Evolutionary conservation across 2,797 vertebrate genomes (phyloP).

Genomic region (Sarcophilus harrisii): DNA sequence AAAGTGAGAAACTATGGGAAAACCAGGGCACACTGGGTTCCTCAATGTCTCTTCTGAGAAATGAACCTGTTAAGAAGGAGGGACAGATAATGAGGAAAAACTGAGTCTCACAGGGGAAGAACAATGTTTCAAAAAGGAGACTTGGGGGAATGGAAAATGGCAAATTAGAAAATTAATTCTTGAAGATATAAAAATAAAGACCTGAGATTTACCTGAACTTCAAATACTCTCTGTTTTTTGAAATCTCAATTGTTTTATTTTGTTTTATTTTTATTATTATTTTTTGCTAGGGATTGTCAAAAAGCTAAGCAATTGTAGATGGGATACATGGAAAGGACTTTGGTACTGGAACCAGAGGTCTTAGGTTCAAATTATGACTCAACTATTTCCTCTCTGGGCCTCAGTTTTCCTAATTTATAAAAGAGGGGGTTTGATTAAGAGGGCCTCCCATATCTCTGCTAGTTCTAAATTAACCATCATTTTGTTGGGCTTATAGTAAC

Average conservation of each 20-base stretch:
- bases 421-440: background rate
- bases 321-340: rapidly evolving
- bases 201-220: conserved; percentile 73
- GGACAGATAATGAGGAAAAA: conserved; percentile 74
- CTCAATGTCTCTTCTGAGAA: conserved; percentile 69
- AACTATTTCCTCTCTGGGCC: background rate
- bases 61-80: conserved; percentile 64
- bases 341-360: background rate
- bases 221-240: conserved; percentile 70
- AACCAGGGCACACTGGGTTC: conserved; percentile 38
- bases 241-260: conserved; percentile 30
- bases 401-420: background rate
- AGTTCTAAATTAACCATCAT: background rate
- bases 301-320: background rate
- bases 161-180: conserved; percentile 76
- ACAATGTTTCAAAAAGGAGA: conserved; percentile 73
- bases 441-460: background rate
- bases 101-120: conserved; percentile 46
- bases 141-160: conserved; percentile 71
- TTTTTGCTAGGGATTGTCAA: conserved; percentile 49
- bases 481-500: background rate
- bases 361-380: background rate
- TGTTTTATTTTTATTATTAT: background rate
- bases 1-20: background rate
- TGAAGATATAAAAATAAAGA: conserved; percentile 64